These are phyloP conservation scores for Malurus splendens DNA, from an alignment of 2,797 vertebrate species.

Conservation along the genomic window DNA sequence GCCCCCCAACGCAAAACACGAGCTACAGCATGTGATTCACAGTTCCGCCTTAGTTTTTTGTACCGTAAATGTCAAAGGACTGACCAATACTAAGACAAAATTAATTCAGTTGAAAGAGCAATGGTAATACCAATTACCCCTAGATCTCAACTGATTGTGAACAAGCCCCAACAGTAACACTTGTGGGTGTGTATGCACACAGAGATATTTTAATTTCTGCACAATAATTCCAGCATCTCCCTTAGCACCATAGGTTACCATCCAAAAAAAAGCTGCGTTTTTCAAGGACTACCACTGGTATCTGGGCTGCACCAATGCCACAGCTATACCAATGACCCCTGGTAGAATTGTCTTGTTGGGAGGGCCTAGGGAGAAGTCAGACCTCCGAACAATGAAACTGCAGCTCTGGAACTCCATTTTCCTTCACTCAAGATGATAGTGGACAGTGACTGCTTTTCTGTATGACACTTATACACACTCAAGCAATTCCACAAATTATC, in stretches of 20 bases:
- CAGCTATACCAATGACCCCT: background rate
- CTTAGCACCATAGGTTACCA: background rate
- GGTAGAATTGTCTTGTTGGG: background rate
- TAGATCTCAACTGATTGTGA: background rate
- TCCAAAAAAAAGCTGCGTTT: background rate
- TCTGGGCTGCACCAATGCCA: background rate
- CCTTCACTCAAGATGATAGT: accelerated
- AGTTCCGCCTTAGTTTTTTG: background rate
- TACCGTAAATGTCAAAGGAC: background rate
- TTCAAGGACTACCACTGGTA: background rate
- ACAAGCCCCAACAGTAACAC: background rate
- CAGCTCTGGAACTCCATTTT: background rate
- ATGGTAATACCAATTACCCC: background rate
- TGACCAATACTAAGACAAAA: background rate
- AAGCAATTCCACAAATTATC: background rate
- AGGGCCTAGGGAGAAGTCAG: accelerated
- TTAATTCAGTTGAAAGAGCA: background rate
- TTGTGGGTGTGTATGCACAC: background rate
- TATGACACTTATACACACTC: background rate
- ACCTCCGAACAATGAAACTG: background rate
- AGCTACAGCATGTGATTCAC: background rate
- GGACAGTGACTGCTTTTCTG: background rate
- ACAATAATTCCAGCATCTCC: background rate
- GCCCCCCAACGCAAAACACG: accelerated
- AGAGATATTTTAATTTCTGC: background rate